These are phyloP conservation scores for Agrilus mali DNA, from an alignment of 2,888 invertebrate genomes.

Conservation along the genomic window DNA sequence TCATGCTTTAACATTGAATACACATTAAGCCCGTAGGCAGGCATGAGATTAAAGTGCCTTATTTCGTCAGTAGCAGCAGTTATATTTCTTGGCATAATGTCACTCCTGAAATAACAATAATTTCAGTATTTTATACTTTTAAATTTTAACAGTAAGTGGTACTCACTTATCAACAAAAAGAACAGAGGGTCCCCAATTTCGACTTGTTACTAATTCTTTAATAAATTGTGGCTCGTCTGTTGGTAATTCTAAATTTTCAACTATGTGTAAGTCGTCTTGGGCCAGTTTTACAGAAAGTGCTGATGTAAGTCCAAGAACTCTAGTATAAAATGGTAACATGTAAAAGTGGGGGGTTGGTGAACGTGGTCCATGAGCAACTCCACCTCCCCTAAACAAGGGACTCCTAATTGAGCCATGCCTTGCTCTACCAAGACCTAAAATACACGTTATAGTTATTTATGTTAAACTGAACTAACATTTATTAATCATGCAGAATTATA, in stretches of 20 bases:
- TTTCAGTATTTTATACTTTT: not conserved
- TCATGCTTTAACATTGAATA: conserved; percentile 95
- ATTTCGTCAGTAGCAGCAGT: conserved; percentile 65
- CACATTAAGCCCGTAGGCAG: conserved; percentile 89
- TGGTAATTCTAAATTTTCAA: conserved; percentile 77
- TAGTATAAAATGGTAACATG: conserved; percentile 72
- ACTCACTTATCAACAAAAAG: conserved; percentile 84
- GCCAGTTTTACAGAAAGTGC: conserved; percentile 84
- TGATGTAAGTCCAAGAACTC: conserved; percentile 70
- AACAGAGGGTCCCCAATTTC: conserved; percentile 95
- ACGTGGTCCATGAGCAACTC: conserved; percentile 79
- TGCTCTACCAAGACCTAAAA: conserved; percentile 55
- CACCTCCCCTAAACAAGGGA: conserved; percentile 76
- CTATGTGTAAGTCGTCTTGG: conserved; percentile 89
- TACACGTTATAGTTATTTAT: not conserved
- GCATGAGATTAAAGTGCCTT: conserved; percentile 87
- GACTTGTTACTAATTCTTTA: conserved; percentile 62
- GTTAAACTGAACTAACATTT: not conserved
- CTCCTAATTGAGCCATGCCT: conserved; percentile 88
- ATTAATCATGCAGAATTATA: not conserved
- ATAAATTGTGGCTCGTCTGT: conserved; percentile 67
- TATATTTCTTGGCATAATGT: conserved; percentile 81
- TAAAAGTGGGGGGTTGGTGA: conserved; percentile 85
- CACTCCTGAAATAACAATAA: conserved; percentile 47
- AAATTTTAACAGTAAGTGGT: conserved; percentile 5